Evolutionary conservation across 2,888 invertebrate species (phyloP), one percentile per base, ranked within the genome.

Genomic region (Microplitis manilae): DNA sequence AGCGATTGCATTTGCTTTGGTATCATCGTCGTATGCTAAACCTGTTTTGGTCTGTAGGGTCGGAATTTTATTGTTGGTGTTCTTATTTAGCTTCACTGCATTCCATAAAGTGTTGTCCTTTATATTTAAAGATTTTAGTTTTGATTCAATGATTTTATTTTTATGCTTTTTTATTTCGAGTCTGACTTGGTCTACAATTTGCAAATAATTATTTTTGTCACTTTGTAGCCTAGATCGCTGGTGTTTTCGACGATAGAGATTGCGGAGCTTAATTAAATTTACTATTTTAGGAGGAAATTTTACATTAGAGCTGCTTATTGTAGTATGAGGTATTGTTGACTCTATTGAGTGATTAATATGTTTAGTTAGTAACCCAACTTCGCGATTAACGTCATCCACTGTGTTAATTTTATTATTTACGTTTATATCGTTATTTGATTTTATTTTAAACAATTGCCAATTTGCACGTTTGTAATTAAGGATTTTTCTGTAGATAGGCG

Each of bases 31-130:
- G 8, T 74, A 17, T 0, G 39, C 77, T 30, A 77, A 60, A 0
- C 73, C 79, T 1, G 20, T 13, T 1, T 74, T 62, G 2, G 77
- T 75, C 30, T 76, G 73, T 2, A 81, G 50, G 1, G 76, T 69
- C 4, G 80, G 79, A 0, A 81, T 78, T 6, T 6, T 65, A 4
- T 50, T 74, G 2, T 20, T 13, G 5, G 40, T 61, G 61, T 73
- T 76, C 64, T 76, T 79, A 0, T 76, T 79, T 8, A 79, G 62
- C 74, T 80, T 80, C 1, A 77, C 68, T 69, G 76, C 72, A 62
- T 78, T 76, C 82, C 78, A 80, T 0, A 78, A 69, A 0, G 78
- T 67, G 40, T 80, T 78, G 38, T 79, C 78, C 62, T 69, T 65
- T 1, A 73, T 60, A 13, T 75, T 73, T 1, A 81, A 62, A 6